Percentiles rank a stretch among this genome's conserved stretches.
These are phyloP conservation scores for Elgaria multicarinata DNA, from an alignment of 2,113 vertebrate species.

Conservation along the genomic window DNA sequence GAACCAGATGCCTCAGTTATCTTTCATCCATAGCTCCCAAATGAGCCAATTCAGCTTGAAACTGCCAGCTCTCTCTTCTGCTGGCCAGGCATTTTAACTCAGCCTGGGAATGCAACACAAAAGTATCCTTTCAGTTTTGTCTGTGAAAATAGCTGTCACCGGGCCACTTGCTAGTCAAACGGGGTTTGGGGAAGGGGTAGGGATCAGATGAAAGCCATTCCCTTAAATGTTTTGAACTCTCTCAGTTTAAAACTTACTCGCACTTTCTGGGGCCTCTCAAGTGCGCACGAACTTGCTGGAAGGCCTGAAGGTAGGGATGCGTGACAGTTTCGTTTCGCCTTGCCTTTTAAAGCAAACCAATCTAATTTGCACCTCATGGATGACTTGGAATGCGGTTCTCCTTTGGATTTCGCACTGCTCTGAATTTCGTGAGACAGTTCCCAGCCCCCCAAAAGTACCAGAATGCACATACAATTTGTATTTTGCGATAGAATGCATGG, in stretches of 20 bases:
- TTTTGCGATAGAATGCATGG: background rate
- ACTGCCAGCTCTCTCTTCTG: constrained; percentile 60
- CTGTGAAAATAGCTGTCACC: too few species aligned
- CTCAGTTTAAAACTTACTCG: background rate
- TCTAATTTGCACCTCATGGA: too few species aligned
- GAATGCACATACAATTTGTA: background rate
- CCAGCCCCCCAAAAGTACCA: background rate
- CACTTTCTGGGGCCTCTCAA: background rate
- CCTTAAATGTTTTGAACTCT: background rate
- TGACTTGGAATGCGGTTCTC: background rate
- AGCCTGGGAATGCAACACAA: constrained; percentile 17
- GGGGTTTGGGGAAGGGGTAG: background rate
- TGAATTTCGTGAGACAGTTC: background rate
- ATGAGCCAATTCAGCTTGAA: constrained; percentile 1
- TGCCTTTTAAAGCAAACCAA: too few species aligned
- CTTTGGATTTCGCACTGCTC: background rate
- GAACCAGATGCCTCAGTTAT: constrained; percentile 52
- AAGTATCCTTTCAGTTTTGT: background rate
- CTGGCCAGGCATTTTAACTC: constrained; percentile 44
- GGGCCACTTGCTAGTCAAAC: background rate
- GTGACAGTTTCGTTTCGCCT: too few species aligned
- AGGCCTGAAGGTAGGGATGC: background rate
- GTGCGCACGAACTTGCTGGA: background rate
- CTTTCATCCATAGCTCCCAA: constrained; percentile 61
- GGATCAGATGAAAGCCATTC: background rate